Conservation (phyloP, 2,888 invertebrate species). For the Trichogramma evanescens region DNA sequence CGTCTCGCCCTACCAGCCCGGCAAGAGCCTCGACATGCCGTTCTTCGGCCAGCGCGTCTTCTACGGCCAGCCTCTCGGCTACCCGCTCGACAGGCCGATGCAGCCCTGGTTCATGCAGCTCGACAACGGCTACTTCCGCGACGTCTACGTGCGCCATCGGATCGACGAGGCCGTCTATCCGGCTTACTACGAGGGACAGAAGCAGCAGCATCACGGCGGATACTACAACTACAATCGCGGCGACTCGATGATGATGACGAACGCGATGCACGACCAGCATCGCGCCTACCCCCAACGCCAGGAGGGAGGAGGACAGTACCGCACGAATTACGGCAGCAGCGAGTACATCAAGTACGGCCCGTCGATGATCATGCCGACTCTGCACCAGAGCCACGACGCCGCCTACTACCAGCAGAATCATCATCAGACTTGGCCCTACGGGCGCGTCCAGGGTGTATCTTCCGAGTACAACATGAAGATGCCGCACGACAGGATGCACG, state of each 20-base stretch:
- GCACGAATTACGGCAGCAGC: too few species aligned
- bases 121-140: slow-evolving; percentile 60
- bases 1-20: slow-evolving; percentile 53
- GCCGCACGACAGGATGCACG: too few species aligned
- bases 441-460: too few species aligned
- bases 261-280: too few species aligned
- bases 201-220: not conserved
- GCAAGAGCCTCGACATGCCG: slow-evolving; percentile 49
- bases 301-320: too few species aligned
- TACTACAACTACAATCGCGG: not conserved
- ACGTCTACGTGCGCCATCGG: slow-evolving; percentile 53
- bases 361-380: too few species aligned
- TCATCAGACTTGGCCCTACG: too few species aligned
- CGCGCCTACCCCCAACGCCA: too few species aligned
- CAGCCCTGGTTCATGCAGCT: slow-evolving; percentile 54
- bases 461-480: too few species aligned
- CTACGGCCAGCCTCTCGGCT: slow-evolving; percentile 55
- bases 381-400: too few species aligned
- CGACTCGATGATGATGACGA: not conserved
- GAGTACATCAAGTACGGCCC: too few species aligned
- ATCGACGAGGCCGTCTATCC: slow-evolving; percentile 30
- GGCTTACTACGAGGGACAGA: not conserved
- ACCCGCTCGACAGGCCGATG: slow-evolving; percentile 63
- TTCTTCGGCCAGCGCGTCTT: slow-evolving; percentile 43
- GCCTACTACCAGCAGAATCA: too few species aligned